A percentile compares a stretch with the other conserved stretches of the same genome.
Conservation (phyloP, 2,888 invertebrate species). For the Willowsia nigromaculata region DNA sequence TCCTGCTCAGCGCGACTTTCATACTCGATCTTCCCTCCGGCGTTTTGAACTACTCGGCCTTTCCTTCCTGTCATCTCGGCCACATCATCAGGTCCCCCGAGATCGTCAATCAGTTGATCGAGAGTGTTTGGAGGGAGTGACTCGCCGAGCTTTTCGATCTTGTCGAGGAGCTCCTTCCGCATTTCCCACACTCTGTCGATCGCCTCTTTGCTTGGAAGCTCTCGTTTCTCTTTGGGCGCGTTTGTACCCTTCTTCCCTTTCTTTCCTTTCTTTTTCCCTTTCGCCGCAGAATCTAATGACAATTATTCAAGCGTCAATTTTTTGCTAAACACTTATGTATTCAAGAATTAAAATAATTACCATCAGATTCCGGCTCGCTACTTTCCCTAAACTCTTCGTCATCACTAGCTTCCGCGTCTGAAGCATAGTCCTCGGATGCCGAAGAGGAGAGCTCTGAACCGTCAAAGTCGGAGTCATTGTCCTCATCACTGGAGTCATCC, state of each 20-base stretch:
- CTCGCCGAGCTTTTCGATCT: constrained; percentile 92
- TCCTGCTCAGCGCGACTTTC: constrained; percentile 97
- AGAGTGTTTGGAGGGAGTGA: constrained; percentile 97
- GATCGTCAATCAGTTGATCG: constrained; percentile 98
- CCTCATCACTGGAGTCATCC: constrained; percentile 84
- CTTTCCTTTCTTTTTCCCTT: constrained; percentile 66
- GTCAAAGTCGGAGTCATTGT: constrained; percentile 81
- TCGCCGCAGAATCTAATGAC: constrained; percentile 44
- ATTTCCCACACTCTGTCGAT: constrained; percentile 94
- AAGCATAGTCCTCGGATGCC: constrained; percentile 70
- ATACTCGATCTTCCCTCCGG: constrained; percentile 95
- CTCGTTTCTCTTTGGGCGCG: constrained; percentile 54
- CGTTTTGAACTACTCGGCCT: constrained; percentile 94
- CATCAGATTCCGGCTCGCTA: constrained; percentile 81
- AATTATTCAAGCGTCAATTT: background rate
- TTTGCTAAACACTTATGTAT: background rate
- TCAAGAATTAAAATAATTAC: too few species aligned
- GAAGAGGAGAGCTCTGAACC: constrained; percentile 79
- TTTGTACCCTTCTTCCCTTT: constrained; percentile 65
- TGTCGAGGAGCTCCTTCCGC: constrained; percentile 93
- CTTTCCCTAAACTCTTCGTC: constrained; percentile 69
- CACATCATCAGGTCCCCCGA: constrained; percentile 98
- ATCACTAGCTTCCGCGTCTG: constrained; percentile 73
- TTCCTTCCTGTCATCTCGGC: constrained; percentile 99
- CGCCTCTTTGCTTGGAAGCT: constrained; percentile 87